phyloP scores from a whole-genome alignment of 2,113 vertebrate species.

The Psammodynastes pulverulentus region DNA sequence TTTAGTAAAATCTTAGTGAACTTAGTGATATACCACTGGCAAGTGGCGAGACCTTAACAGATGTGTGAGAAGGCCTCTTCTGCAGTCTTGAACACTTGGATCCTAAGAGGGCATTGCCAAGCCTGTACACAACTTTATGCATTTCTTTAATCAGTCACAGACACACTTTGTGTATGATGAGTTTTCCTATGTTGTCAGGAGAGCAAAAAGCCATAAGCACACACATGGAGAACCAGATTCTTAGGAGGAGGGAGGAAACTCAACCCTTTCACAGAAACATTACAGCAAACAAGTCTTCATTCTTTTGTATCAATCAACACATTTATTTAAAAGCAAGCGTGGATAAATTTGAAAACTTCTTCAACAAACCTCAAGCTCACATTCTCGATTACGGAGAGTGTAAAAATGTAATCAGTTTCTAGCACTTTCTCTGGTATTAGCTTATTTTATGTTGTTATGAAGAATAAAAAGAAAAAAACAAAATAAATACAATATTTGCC shows the following conservation, averaged over 20 bases:
- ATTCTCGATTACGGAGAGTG: constrained; percentile 48
- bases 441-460: constrained; percentile 59
- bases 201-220: constrained; percentile 53
- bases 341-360: constrained; percentile 27
- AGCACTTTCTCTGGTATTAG: constrained; percentile 55
- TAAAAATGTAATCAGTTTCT: constrained; percentile 52
- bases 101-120: constrained; percentile 63
- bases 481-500: constrained; percentile 28
- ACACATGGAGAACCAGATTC: constrained; percentile 46
- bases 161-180: constrained; percentile 42
- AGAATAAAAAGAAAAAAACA: constrained; percentile 39
- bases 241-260: background rate
- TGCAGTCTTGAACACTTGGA: constrained; percentile 61
- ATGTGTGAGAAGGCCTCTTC: constrained; percentile 56
- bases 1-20: constrained; percentile 71
- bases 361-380: constrained; percentile 26
- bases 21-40: constrained; percentile 63
- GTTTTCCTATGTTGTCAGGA: constrained; percentile 38
- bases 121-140: constrained; percentile 53
- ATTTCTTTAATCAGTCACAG: constrained; percentile 55
- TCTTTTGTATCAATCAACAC: constrained; percentile 19
- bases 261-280: constrained; percentile 10
- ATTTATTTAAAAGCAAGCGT: constrained; percentile 32
- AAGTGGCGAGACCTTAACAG: constrained; percentile 57
- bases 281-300: constrained; percentile 13